Conservation (phyloP, 1,140 invertebrate species). For the Bradysia coprophila region DNA sequence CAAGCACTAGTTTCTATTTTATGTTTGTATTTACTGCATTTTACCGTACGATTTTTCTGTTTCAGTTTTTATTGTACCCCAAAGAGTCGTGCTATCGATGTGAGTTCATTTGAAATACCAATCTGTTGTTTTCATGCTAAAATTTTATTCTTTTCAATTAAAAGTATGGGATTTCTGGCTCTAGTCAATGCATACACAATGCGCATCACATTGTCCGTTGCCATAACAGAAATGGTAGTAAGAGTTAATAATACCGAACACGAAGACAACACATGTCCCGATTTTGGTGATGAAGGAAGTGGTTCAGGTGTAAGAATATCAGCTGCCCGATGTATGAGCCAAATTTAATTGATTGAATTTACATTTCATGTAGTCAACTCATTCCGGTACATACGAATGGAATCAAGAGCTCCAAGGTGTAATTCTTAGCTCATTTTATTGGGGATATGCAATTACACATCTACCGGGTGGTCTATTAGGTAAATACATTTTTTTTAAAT, state of each 20-base stretch:
- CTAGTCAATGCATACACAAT: constrained; percentile 78
- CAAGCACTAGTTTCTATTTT: no score
- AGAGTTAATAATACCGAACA: constrained; percentile 12
- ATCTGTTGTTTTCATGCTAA: no score
- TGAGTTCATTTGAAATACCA: no score
- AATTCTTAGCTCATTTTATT: constrained; percentile 37
- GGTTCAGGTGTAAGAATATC: no score
- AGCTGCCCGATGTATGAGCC: no score
- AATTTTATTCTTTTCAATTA: no score
- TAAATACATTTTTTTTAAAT: no score
- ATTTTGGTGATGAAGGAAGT: no score
- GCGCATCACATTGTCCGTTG: constrained; percentile 71
- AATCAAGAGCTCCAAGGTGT: constrained; percentile 27
- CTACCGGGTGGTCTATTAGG: constrained; percentile 39
- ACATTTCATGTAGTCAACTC: not conserved
- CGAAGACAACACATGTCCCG: no score
- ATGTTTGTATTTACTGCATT: no score
- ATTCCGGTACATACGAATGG: constrained; percentile 9
- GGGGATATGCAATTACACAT: constrained; percentile 36
- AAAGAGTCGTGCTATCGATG: constrained; percentile 59
- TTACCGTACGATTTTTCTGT: no score
- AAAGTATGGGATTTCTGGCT: constrained; percentile 69
- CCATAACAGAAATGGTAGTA: constrained; percentile 72
- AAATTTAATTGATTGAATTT: no score
- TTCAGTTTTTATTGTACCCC: constrained; percentile 42